A percentile compares a stretch with the other conserved stretches of the same genome.
These are phyloP conservation scores for Nesospiza acunhae DNA, from an alignment of 2,113 vertebrate species.

Conservation along the genomic window DNA sequence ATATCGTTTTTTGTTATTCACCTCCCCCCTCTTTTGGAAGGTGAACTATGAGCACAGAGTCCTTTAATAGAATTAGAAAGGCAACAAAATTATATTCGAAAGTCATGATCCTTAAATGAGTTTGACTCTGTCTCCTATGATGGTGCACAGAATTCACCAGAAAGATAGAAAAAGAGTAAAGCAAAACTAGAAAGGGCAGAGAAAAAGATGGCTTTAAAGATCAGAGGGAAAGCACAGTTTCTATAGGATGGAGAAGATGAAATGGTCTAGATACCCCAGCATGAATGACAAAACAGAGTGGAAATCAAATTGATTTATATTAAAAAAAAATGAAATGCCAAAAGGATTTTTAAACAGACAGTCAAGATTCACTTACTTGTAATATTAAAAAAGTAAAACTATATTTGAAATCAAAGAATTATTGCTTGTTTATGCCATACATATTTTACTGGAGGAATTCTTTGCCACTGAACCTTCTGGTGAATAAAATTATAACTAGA, in stretches of 20 bases:
- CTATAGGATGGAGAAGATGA: neutral
- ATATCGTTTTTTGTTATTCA: accelerated
- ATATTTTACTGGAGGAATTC: neutral
- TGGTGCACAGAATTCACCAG: neutral
- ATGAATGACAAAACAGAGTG: neutral
- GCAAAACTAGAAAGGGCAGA: neutral
- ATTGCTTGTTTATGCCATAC: neutral
- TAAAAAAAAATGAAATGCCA: neutral
- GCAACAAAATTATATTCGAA: neutral
- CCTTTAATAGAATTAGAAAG: neutral
- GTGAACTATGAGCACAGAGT: neutral
- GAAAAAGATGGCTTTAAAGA: neutral
- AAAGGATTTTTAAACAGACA: neutral
- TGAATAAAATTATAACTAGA: neutral
- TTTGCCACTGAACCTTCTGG: neutral
- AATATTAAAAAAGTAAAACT: neutral
- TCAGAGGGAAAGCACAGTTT: neutral
- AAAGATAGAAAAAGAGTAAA: neutral
- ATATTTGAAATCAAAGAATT: neutral
- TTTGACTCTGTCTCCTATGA: neutral
- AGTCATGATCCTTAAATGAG: neutral
- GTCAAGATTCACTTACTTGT: neutral
- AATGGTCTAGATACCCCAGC: neutral
- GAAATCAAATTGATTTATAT: neutral
- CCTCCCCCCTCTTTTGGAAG: neutral